Evolutionary conservation across 1,140 invertebrate species (phyloP), one percentile per base, ranked within the genome.

Genomic region (Pseudomyrmex pallidus): DNA sequence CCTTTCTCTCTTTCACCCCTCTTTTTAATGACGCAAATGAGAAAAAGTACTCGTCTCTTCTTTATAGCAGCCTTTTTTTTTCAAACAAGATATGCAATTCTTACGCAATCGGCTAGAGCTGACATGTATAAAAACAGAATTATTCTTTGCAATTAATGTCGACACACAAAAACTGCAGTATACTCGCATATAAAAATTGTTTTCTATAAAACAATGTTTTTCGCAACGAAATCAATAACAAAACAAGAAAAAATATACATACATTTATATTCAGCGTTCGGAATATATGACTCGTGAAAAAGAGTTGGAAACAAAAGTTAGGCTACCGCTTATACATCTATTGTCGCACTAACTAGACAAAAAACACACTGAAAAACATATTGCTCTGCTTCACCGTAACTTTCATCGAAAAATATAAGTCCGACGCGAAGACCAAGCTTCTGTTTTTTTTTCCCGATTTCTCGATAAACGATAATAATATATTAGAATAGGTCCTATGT

Each of bases 401-500:
- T 90, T 89, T 80, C 84, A 86, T 92, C 90, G 84, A 93, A 94
- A 94, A 94, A 93, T 93, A 93, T 92, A 91, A 92, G 88, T 92
- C 91, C 85, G 84, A 92, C 89, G 89, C 87, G 87, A 91, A 90
- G 88, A 91, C 85, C 85, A 89, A 91, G 89, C 89, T 90, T 85
- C 70, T 85, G n/a, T 85, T 74, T 86, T 84, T 52, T 67, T 22
- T 74, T 62, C 64, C 62, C 80, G 72, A 84, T 89, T 76, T 90
- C 83, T 89, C 83, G 66, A 90, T 77, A 92, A 92, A 91, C 87
- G 76, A 92, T 91, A 91, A 90, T 90, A 91, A 90, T 90, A 85
- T 92, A 93, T 91, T 93, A 92, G 92, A 93, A 92, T 93, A 93
- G 85, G 90, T 91, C 74, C 89, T 92, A 91, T 91, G 84, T 48